Percentiles rank a stretch among this genome's conserved stretches.
phyloP scores from a whole-genome alignment of 1,140 invertebrate genomes.

The Doryteuthis pealeii region DNA sequence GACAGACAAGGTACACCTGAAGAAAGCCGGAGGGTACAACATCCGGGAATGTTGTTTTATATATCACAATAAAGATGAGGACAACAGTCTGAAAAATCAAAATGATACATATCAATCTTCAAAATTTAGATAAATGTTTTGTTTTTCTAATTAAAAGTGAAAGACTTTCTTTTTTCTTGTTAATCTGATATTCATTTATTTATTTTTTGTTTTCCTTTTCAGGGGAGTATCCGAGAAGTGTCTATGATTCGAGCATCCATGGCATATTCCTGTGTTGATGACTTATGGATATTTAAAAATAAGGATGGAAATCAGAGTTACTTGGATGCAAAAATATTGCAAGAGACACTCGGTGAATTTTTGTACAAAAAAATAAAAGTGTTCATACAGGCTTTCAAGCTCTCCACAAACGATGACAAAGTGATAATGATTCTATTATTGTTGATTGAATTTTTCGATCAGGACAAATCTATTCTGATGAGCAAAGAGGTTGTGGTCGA shows the following conservation, averaged over 20 bases:
- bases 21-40: too few species aligned
- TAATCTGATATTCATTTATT: conserved; percentile 1
- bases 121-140: too few species aligned
- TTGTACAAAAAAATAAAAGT: conserved; percentile 47
- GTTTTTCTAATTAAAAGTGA: too few species aligned
- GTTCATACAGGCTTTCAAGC: conserved; percentile 44
- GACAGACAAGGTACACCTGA: too few species aligned
- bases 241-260: conserved; percentile 86
- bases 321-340: conserved; percentile 80
- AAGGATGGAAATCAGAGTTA: conserved; percentile 48
- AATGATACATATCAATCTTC: too few species aligned
- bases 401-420: conserved; percentile 72
- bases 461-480: conserved; percentile 76
- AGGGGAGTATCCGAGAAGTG: conserved; percentile 85
- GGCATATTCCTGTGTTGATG: conserved; percentile 81
- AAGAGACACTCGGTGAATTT: conserved; percentile 57
- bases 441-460: conserved; percentile 85
- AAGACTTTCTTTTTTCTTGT: too few species aligned
- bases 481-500: conserved; percentile 82
- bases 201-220: conserved; percentile 25
- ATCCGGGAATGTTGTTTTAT: too few species aligned
- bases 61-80: too few species aligned
- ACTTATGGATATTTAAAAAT: conserved; percentile 70
- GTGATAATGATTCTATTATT: conserved; percentile 86
- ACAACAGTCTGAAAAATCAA: too few species aligned